These are phyloP conservation scores for Cherax quadricarinatus DNA, from an alignment of 1,140 invertebrate species.

Conservation along the genomic window DNA sequence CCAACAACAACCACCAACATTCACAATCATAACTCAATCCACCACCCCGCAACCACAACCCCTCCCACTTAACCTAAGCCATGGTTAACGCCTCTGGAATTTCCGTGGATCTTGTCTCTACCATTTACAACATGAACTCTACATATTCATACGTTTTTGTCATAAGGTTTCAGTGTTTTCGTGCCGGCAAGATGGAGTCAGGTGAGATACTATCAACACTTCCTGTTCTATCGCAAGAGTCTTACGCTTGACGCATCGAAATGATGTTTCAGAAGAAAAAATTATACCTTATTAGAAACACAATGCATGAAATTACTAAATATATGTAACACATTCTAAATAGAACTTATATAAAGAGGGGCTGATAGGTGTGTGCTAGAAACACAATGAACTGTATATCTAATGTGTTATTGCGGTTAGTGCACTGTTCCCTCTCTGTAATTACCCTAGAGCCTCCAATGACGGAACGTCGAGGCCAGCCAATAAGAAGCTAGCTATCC, in stretches of 20 bases:
- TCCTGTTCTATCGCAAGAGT: too few species aligned
- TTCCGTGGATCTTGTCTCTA: background rate
- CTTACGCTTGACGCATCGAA: too few species aligned
- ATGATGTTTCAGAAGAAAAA: too few species aligned
- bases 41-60: background rate
- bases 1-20: too few species aligned
- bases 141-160: background rate
- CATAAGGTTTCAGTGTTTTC: background rate
- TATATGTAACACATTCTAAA: too few species aligned
- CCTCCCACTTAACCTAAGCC: too few species aligned
- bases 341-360: too few species aligned
- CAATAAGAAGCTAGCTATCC: slow-evolving; percentile 21
- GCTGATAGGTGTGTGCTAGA: background rate
- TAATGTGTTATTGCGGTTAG: slow-evolving; percentile 7
- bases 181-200: background rate
- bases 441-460: slow-evolving; percentile 41
- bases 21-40: too few species aligned
- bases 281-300: too few species aligned
- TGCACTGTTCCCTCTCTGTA: slow-evolving; percentile 31
- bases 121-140: background rate
- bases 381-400: background rate
- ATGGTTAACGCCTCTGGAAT: background rate
- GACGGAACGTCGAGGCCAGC: background rate
- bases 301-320: too few species aligned
- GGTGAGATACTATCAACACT: too few species aligned